Conservation (phyloP, 2,797 vertebrate species). For the Rhinoraja longicauda region DNA sequence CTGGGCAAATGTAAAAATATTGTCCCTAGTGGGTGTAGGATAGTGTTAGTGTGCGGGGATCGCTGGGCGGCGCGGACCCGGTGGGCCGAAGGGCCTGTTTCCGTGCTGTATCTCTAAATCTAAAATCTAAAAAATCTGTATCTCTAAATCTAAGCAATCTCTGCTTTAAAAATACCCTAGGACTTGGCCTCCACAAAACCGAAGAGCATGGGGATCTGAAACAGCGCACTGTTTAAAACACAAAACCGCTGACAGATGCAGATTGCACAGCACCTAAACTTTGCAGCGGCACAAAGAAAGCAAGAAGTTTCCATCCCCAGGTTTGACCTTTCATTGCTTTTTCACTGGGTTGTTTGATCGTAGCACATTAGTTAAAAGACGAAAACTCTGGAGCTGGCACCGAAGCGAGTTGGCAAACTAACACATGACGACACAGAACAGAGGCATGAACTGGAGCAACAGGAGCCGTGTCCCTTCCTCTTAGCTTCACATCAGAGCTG, state of each 20-base stretch:
- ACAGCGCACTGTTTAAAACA: not conserved
- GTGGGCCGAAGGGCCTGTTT: no score
- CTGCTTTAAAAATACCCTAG: no score
- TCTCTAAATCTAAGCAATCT: no score
- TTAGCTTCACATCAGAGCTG: not conserved
- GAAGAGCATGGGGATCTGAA: no score
- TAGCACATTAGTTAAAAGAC: not conserved
- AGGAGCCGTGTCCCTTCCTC: not conserved
- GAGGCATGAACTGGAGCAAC: slow-evolving; percentile 2
- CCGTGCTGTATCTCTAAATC: no score
- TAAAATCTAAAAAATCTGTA: no score
- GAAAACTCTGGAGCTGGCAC: not conserved
- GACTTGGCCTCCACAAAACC: no score
- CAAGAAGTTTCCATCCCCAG: not conserved
- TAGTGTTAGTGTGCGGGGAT: no score
- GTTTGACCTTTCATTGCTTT: not conserved
- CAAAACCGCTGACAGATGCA: not conserved
- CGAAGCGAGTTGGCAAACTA: not conserved
- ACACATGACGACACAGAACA: not conserved
- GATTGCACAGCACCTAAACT: not conserved
- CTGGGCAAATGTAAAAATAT: no score
- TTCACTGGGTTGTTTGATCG: not conserved
- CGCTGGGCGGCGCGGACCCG: no score
- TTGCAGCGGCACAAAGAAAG: not conserved
- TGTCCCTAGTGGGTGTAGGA: no score